Evolutionary conservation across 2,797 vertebrate species (phyloP).

Genomic region (Tapera naevia): DNA sequence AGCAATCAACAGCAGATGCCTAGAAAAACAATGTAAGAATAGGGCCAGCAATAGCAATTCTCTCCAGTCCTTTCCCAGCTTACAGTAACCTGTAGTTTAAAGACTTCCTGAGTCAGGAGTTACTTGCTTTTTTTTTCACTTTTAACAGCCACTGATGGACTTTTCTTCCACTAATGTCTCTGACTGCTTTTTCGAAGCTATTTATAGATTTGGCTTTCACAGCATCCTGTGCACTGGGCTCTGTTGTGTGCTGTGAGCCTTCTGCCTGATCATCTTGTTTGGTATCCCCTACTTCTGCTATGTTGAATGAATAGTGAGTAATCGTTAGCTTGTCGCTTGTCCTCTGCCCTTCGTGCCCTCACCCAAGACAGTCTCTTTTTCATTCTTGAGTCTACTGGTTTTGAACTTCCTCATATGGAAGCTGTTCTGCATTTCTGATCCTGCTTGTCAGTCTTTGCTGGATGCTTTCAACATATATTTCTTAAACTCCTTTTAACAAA

Average conservation of each 20-base stretch:
- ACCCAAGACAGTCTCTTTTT: background rate
- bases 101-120: slow-evolving; percentile 52
- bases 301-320: background rate
- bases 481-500: background rate
- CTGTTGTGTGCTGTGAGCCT: background rate
- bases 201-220: slow-evolving; percentile 53
- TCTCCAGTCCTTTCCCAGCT: slow-evolving; percentile 4
- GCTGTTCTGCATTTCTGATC: background rate
- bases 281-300: background rate
- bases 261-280: background rate
- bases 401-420: background rate
- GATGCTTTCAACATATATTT: background rate
- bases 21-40: background rate
- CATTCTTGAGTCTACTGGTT: background rate
- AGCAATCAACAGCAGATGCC: background rate
- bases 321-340: background rate
- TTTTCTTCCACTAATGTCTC: slow-evolving; percentile 34
- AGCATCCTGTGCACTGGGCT: background rate
- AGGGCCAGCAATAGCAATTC: background rate
- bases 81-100: slow-evolving; percentile 55
- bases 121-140: background rate
- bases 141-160: slow-evolving; percentile 36
- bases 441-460: background rate
- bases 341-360: background rate
- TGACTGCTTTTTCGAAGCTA: slow-evolving; percentile 36